These are phyloP conservation scores for Chrysotoxum bicinctum DNA, from an alignment of 2,888 invertebrate species.

Conservation along the genomic window DNA sequence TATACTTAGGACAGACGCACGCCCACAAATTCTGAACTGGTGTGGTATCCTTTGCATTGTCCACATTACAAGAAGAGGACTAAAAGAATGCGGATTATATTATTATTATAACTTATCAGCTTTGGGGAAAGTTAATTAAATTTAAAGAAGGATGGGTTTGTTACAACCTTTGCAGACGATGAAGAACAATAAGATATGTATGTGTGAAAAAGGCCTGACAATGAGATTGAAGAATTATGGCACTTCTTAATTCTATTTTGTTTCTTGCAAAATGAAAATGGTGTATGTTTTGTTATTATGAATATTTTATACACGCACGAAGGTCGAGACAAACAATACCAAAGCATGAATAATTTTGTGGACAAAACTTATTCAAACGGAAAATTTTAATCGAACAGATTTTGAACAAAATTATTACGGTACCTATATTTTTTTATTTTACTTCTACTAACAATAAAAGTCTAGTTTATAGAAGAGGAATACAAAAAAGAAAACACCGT, in stretches of 20 bases:
- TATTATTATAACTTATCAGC: conserved; percentile 48
- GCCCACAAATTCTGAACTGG: not conserved
- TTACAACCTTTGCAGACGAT: not conserved
- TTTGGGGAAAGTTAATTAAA: conserved; percentile 54
- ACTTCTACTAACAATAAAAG: no score
- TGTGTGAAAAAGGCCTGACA: not conserved
- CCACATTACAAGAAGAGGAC: not conserved
- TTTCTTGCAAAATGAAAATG: not conserved
- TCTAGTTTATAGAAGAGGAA: no score
- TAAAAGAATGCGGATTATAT: conserved; percentile 39
- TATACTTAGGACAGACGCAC: not conserved
- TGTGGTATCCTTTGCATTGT: conserved; percentile 21
- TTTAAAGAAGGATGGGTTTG: conserved; percentile 6
- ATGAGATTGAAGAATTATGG: conserved; percentile 9
- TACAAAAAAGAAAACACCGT: no score
- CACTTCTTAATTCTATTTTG: not conserved
- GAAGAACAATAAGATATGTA: not conserved
- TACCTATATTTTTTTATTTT: no score
- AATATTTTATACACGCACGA: not conserved
- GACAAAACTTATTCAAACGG: no score
- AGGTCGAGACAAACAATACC: not conserved
- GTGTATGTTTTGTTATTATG: not conserved
- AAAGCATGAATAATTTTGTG: not conserved
- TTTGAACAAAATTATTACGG: no score
- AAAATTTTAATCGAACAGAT: no score